phyloP scores from a whole-genome alignment of 2,113 vertebrate genomes.

The Lasiurus cinereus region DNA sequence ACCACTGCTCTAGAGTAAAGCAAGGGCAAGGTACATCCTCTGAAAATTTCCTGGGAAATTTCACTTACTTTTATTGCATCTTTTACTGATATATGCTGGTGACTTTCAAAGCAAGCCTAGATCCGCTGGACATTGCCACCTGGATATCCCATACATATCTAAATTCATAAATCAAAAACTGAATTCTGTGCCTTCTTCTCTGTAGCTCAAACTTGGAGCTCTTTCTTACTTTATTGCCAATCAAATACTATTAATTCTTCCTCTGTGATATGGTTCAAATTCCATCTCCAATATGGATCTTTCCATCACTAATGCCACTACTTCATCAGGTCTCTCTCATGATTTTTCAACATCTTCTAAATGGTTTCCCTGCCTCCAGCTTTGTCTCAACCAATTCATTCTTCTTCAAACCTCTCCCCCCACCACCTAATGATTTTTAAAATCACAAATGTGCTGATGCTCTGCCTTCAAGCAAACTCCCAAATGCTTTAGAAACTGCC shows the following conservation, averaged over 20 bases:
- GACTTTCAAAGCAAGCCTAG: neutral
- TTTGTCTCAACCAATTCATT: neutral
- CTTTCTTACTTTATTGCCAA: neutral
- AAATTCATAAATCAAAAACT: neutral
- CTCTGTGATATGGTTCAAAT: neutral
- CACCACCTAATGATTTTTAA: neutral
- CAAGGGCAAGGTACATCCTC: neutral
- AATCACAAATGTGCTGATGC: neutral
- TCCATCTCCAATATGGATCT: neutral
- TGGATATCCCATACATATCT: neutral
- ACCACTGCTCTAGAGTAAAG: no score
- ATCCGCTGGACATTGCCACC: no score
- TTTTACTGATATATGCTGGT: neutral
- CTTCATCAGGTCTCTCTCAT: neutral
- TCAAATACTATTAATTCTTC: neutral
- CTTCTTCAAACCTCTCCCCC: neutral
- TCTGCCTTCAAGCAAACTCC: neutral
- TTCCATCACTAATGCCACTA: neutral
- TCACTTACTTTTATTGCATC: neutral
- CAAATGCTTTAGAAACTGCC: neutral
- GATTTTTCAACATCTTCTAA: slow-evolving; percentile 1
- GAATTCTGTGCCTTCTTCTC: neutral
- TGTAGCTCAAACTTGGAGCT: neutral
- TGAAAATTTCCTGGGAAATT: neutral
- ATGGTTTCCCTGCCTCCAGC: neutral